Evolutionary conservation across 1,140 invertebrate genomes (phyloP), one percentile per base, ranked within the genome.

Genomic region (Drosophila lacteicornis): DNA sequence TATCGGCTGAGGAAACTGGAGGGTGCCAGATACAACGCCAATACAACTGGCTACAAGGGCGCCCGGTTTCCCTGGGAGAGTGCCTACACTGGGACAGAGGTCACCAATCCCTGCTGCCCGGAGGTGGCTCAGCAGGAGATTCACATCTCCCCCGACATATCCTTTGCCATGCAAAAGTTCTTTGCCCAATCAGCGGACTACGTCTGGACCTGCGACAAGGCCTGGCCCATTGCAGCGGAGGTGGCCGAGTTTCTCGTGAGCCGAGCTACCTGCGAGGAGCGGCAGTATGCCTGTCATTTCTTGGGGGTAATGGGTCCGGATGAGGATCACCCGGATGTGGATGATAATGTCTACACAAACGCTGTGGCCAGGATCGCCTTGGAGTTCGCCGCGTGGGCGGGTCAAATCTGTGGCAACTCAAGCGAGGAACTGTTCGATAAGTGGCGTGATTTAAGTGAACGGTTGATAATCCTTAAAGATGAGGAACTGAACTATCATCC

Each of bases 221-320:
- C 94, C 0, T 95, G 94, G 86, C 92, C 93, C 2, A 91, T 95
- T 15, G 93, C 94, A 1, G 87, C 92, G 1, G 93, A 94, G 30
- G 94, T 94, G 4, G 94, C 94, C 0, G 93, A 94, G 27, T 95
- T 95, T 78, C 93, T 94, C 91, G 92, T 93, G 1, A 94, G 94
- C 15, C 93, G 94, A 4, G 93, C 94, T 1, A 84, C 87, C 15
- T 94, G 93, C 53, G 94, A 94, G 55, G 93, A 93, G 49, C 81
- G 82, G 0, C 92, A 91, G 1, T 91, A 93, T 9, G 9, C 27
- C 0, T 88, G 79, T 11, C 85, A 86, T 55, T 70, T 90, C 4
- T 17, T 78, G 92, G 93, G 93, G 80, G 93, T 95, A 2, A 95
- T 95, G 94, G 94, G 94, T 3, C 94, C 94, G 4, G 94, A 95